Base-by-base conservation (phyloP, 2,888 invertebrate species). In the Oconnorella tubifera region DNA sequence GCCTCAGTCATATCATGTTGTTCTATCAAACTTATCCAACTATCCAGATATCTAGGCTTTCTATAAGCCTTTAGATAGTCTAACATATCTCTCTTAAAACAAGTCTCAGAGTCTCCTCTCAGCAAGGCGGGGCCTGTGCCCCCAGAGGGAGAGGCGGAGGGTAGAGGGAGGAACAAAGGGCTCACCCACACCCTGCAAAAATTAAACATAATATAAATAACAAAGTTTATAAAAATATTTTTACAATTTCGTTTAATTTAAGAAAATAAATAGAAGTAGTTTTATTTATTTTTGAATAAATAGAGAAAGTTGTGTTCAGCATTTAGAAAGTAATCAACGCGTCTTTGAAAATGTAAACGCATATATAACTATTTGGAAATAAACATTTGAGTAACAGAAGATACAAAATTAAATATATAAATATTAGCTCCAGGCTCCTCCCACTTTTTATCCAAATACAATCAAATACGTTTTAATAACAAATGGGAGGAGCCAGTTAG, bases 101-200 rank as follows among this genome's bases (percentile, higher is more conserved):
- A 84, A 0, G 96, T 96, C 0, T 86, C 85, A 28, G 93, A 91
- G 67, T 95, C 94, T 0, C 92, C 93, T 14, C 82, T 81, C 28
- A 56, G 62, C 31, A 55, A 61, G 53, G 55, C 84, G 84, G 1
- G 87, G 82, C 1, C 48, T 6, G 53, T 6, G 28, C 93, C 91
- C 67, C 95, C 94, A 0, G 92, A 93, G 14, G 83, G 81, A 32
- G 59, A 62, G 40, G 55, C 61, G 55, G 53, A 84, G 83, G 1
- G 87, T 82, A 0, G 40, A 32, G 68, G 63, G 50, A 78, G 66
- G 73, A 93, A 89, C 33, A 85, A 79, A 0, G 93, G 93, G 77
- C 94, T 92, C 33, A 96, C 85, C 96, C 96, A 96, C 10, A 95
- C 82, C 0, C 91, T 91, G 76, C 10, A 40, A n/a, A n/a, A n/a